These are phyloP conservation scores for Macquaria australasica DNA, from an alignment of 2,113 vertebrate species.

Conservation along the genomic window DNA sequence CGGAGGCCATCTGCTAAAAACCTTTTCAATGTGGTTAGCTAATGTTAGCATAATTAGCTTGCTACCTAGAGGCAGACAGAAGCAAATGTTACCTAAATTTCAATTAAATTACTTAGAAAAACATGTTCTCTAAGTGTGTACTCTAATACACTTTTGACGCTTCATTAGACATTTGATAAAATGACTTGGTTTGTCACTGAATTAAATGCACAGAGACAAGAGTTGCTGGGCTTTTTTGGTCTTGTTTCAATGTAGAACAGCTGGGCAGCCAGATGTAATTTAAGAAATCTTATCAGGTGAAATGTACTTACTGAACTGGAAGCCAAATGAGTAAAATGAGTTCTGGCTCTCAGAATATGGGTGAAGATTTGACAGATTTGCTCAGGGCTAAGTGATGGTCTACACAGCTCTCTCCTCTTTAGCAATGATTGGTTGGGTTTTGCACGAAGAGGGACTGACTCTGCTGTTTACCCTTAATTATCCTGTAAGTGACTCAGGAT, in stretches of 20 bases:
- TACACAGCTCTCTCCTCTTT: background rate
- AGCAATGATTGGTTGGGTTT: background rate
- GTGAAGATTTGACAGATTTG: background rate
- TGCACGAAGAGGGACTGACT: background rate
- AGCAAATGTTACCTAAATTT: too few species aligned
- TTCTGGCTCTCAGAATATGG: background rate
- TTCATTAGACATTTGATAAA: background rate
- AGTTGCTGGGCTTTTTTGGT: background rate
- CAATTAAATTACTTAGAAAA: too few species aligned
- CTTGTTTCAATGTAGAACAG: background rate
- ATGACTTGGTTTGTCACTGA: background rate
- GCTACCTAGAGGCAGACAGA: too few species aligned
- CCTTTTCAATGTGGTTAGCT: too few species aligned
- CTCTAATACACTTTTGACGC: background rate
- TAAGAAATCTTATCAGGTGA: background rate
- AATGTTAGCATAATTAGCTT: too few species aligned
- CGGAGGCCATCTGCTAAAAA: too few species aligned
- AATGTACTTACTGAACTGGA: background rate
- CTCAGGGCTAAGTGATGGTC: background rate
- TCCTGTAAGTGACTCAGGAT: background rate
- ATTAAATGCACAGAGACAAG: background rate
- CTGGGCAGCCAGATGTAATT: slow-evolving; percentile 12
- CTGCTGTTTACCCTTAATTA: slow-evolving; percentile 33
- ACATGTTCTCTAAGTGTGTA: too few species aligned
- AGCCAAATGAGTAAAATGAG: background rate